Percentiles rank a stretch among this genome's conserved stretches.
Evolutionary conservation across 2,113 vertebrate species (phyloP).

Genomic region (Proteles cristata): DNA sequence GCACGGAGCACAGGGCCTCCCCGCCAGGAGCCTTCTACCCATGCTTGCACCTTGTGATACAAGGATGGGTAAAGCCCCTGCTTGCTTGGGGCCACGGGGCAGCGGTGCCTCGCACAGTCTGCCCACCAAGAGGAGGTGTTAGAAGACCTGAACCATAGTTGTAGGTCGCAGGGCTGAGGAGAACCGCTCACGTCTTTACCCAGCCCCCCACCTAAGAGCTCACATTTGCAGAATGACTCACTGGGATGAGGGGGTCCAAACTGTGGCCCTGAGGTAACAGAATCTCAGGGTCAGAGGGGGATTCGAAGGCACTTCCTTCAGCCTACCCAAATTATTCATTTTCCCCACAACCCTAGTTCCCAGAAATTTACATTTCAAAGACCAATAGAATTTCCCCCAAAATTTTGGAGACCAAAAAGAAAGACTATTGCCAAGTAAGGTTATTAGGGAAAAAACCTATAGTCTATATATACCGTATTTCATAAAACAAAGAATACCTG

Average conservation of each 20-base stretch:
- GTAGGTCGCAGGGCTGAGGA: neutral
- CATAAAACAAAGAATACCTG: constrained; percentile 37
- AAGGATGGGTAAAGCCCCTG: neutral
- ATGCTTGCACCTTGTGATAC: neutral
- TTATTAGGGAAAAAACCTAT: constrained; percentile 66
- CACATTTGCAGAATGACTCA: constrained; percentile 25
- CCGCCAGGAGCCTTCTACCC: neutral
- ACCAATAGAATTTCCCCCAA: constrained; percentile 71
- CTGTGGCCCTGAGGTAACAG: neutral
- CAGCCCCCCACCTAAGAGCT: neutral
- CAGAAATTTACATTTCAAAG: constrained; percentile 75
- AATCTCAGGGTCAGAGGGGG: neutral
- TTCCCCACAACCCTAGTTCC: constrained; percentile 59
- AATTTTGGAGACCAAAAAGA: constrained; percentile 68
- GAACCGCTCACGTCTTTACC: neutral
- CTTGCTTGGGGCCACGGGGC: neutral
- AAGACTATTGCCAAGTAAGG: constrained; percentile 15
- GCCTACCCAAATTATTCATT: constrained; percentile 64
- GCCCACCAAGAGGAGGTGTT: neutral
- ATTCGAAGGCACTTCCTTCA: neutral
- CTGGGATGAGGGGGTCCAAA: neutral
- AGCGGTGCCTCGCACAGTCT: neutral
- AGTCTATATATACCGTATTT: neutral
- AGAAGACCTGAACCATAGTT: neutral
- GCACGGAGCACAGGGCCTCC: neutral